A percentile compares a stretch with the other conserved stretches of the same genome.
Evolutionary conservation across 2,113 vertebrate genomes (phyloP).

Genomic region (Ctenodactylus gundi): DNA sequence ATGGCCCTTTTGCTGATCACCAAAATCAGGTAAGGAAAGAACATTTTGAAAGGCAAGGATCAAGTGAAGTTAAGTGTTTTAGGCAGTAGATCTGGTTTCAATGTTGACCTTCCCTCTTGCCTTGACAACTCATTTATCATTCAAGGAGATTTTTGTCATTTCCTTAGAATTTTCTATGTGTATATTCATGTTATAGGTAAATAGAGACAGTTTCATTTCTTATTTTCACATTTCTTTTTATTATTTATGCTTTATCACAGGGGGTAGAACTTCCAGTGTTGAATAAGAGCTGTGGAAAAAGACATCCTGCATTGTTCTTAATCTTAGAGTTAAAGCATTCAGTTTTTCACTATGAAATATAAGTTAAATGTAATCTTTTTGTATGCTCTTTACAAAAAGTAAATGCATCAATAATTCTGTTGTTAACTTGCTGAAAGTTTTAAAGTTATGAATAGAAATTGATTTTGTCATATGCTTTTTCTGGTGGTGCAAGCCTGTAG

Average conservation of each 20-base stretch:
- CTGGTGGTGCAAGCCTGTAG: no score
- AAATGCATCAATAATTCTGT: slow-evolving; percentile 15
- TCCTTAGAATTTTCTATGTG: neutral
- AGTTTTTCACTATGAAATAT: neutral
- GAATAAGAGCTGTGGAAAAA: neutral
- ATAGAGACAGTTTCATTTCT: neutral
- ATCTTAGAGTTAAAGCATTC: neutral
- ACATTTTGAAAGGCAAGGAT: neutral
- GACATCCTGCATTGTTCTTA: neutral
- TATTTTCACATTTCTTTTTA: neutral
- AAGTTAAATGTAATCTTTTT: neutral
- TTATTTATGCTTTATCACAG: neutral
- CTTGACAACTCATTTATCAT: neutral
- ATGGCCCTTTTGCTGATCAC: neutral
- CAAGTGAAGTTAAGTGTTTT: neutral
- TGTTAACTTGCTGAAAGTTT: neutral
- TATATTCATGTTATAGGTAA: neutral
- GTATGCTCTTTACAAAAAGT: neutral
- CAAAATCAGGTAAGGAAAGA: neutral
- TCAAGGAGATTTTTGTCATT: neutral
- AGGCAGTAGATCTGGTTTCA: neutral
- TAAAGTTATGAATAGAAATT: neutral
- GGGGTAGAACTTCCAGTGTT: neutral
- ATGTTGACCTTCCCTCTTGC: neutral
- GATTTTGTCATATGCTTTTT: neutral